Evolutionary conservation across 2,888 invertebrate species (phyloP), one percentile per base, ranked within the genome.

Genomic region (Xanthia icteritia): DNA sequence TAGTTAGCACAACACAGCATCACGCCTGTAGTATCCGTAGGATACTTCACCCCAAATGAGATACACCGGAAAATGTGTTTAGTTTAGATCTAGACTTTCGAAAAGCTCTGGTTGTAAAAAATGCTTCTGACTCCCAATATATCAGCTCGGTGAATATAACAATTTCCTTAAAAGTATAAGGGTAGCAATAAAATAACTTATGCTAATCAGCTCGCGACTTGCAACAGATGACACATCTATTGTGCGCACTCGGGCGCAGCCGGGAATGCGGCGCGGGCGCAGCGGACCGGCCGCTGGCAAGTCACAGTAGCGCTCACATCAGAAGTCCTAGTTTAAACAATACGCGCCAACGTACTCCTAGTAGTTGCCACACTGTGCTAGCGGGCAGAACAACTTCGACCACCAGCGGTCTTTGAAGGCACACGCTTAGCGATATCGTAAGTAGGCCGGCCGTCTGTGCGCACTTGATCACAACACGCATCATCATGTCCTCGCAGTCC

Each of bases 221-320:
- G 78, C 76, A 72, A 77, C 81, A 86, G 78, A 86, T 79, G 85
- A 85, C 82, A 79, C 82, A 39, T 83, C 73, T 78, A 84, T 85
- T 84, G 86, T 86, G 58, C 67, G 73, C 61, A 67, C 73, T 71
- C 76, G 64, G 73, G 63, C 68, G 65, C 61, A 61, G 67, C 60
- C 63, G 67, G 73, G 84, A 85, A 84, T 86, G 84, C 83, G 69
- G 66, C 79, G 86, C 83, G 78, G 61, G 71, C 85, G 85, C 82
- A 65, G 60, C 70, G 60, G 63, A 11, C 54, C 56, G 61, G 65
- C 20, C 66, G n/a, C 36, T 31, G 27, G 51, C 42, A 27, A 23
- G 23, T 45, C 42, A 36, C 56, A 5, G 15, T 9, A 31, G 27
- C 39, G 17, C 31, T 3, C n/a, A 3, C 39, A 15, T 5, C 85